Base-by-base conservation (phyloP, 1,140 invertebrate species). In the Psix sp. region DNA sequence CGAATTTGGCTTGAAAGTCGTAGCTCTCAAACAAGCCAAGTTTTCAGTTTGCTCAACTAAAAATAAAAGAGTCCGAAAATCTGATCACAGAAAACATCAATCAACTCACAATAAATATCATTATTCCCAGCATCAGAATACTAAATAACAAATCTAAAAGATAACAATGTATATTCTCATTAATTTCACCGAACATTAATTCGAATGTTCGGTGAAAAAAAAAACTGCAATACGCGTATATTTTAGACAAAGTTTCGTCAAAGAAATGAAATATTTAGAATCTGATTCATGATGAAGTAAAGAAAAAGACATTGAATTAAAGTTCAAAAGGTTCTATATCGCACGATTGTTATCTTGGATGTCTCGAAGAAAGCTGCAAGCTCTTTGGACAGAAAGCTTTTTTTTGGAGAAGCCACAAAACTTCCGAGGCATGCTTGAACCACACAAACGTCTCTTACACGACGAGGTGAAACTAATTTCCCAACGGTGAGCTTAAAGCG, bases 391-490 rank as follows among this genome's bases (percentile, higher is more conserved):
- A 10, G 38, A 14, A 40, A 18, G 11, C 16, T 31, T 35, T 74
- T 68, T 63, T 57, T 40, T 48, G 20, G n/a, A n/a, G n/a, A 36
- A 46, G 16, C 52, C 39, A 51, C 68, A 70, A 70, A 75, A 74
- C 65, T 75, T 75, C 9, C 20, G 51, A 45, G 60, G 48, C 46
- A 45, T 45, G 60, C 46, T 70, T 60, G 48, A 38, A 56, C 71
- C 43, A 52, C 71, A 74, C 49, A 56, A 67, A 59, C 51, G 71
- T 68, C 71, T 68, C 54, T 57, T 35, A 39, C 52, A 63, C 71
- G 57, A 66, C 71, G 59, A 70, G 66, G 60, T 66, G 51, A 67
- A 76, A 76, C 73, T 71, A 76, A 76, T 76, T 75, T 75, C 73
- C 73, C 73, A 75, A 70, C 73, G 73, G 66, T 70, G 45, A 68